A percentile compares a stretch with the other conserved stretches of the same genome.
phyloP scores from a whole-genome alignment of 2,888 invertebrate species.

The Autographa pulchrina region DNA sequence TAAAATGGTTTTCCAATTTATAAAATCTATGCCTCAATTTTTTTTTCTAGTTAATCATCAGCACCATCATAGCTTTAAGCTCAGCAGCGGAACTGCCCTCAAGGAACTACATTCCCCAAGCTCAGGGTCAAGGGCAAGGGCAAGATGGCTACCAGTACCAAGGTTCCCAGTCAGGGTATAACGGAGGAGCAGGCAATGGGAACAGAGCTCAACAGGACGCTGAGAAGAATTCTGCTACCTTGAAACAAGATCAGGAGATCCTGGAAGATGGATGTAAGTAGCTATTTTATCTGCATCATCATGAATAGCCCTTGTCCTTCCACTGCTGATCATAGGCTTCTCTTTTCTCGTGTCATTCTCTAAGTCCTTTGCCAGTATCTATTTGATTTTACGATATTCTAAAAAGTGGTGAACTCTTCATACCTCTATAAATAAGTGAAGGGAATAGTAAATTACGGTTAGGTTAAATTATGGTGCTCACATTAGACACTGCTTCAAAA shows the following conservation, averaged over 20 bases:
- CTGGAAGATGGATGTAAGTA: constrained; percentile 74
- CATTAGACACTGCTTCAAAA: no score
- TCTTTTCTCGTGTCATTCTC: no score
- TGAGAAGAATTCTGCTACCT: constrained; percentile 75
- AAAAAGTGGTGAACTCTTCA: no score
- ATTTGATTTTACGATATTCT: no score
- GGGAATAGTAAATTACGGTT: no score
- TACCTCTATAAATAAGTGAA: no score
- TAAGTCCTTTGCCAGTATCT: no score
- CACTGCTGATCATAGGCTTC: no score
- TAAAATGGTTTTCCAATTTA: not conserved
- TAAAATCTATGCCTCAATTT: no score
- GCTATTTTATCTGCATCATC: no score
- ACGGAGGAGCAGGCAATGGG: constrained; percentile 59
- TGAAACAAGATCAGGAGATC: constrained; percentile 75
- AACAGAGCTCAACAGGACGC: constrained; percentile 75
- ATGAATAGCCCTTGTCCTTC: no score
- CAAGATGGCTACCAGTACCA: constrained; percentile 41
- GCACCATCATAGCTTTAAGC: constrained; percentile 65
- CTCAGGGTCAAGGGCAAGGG: constrained; percentile 45
- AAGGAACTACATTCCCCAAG: constrained; percentile 72
- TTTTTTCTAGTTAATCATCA: constrained; percentile 67
- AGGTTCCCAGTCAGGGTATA: constrained; percentile 34
- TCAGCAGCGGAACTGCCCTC: constrained; percentile 76
- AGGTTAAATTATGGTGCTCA: no score